Conservation (phyloP, 2,797 vertebrate genomes). For the Hybognathus amarus region DNA sequence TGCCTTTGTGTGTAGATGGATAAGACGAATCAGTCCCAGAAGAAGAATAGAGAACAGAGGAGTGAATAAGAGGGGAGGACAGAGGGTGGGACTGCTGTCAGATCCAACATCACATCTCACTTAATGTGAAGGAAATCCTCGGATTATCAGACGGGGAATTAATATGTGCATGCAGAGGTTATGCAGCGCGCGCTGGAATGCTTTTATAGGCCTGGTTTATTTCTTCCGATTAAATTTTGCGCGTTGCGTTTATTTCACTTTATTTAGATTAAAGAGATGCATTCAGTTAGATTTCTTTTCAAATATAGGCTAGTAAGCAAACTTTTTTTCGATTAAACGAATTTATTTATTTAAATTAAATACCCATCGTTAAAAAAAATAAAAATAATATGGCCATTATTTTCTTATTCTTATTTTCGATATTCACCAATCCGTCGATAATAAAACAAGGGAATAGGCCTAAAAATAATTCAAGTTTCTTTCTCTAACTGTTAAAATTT, state of each 20-base stretch:
- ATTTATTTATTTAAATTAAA: neutral
- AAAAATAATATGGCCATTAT: neutral
- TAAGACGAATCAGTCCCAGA: conserved; percentile 80
- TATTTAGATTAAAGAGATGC: neutral
- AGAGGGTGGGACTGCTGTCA: conserved; percentile 82
- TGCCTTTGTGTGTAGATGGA: conserved; percentile 87
- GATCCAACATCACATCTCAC: conserved; percentile 79
- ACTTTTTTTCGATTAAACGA: neutral
- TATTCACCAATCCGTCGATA: conserved; percentile 34
- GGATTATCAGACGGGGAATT: conserved; percentile 78
- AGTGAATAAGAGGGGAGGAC: conserved; percentile 61
- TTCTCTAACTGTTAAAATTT: too few species aligned
- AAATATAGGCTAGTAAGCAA: neutral
- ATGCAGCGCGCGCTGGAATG: neutral
- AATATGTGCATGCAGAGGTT: conserved; percentile 63
- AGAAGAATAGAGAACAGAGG: conserved; percentile 68
- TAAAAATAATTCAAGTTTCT: too few species aligned
- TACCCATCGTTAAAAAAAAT: neutral
- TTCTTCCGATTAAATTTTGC: neutral
- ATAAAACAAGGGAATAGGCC: conserved; percentile 40
- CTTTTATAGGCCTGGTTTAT: too few species aligned
- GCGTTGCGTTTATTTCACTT: neutral
- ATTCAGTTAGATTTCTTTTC: neutral
- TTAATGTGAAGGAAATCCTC: conserved; percentile 74
- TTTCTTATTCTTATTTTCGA: neutral